These are phyloP conservation scores for Myanophis thanlyinensis DNA, from an alignment of 2,113 vertebrate genomes.

Conservation along the genomic window DNA sequence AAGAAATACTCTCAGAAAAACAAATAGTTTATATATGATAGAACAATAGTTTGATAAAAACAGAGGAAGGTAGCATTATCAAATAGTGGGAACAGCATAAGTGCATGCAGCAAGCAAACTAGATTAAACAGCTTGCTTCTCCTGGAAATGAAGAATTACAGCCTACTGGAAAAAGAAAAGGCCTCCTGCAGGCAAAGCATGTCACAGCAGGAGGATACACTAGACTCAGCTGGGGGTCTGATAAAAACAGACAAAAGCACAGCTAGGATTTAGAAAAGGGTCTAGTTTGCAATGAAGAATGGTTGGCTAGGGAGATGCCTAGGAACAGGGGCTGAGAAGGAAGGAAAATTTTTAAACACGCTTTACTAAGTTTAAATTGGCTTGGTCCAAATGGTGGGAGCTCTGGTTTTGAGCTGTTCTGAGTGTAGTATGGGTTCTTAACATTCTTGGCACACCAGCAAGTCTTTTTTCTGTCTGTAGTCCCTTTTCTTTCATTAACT, in stretches of 20 bases:
- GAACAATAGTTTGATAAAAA: background rate
- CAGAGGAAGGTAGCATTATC: background rate
- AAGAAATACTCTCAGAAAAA: background rate
- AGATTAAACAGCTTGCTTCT: slow-evolving; percentile 21
- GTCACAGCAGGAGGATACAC: background rate
- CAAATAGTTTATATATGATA: background rate
- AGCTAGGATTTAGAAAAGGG: background rate
- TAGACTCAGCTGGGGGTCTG: background rate
- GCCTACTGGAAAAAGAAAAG: background rate
- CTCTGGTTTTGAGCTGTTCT: background rate
- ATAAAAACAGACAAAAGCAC: background rate
- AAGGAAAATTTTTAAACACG: background rate
- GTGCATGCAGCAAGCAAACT: background rate
- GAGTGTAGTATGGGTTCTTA: background rate
- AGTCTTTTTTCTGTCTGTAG: background rate
- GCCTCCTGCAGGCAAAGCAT: slow-evolving; percentile 1
- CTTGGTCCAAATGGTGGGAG: slow-evolving; percentile 24
- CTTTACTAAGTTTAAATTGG: background rate
- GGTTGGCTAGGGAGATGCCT: background rate
- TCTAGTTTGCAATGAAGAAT: background rate
- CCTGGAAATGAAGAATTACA: background rate
- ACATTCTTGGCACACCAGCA: background rate
- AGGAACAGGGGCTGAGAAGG: background rate
- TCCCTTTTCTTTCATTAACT: background rate
- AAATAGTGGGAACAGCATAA: background rate